Conservation (phyloP, 1,140 invertebrate species). For the Caenorhabditis inopinata region DNA sequence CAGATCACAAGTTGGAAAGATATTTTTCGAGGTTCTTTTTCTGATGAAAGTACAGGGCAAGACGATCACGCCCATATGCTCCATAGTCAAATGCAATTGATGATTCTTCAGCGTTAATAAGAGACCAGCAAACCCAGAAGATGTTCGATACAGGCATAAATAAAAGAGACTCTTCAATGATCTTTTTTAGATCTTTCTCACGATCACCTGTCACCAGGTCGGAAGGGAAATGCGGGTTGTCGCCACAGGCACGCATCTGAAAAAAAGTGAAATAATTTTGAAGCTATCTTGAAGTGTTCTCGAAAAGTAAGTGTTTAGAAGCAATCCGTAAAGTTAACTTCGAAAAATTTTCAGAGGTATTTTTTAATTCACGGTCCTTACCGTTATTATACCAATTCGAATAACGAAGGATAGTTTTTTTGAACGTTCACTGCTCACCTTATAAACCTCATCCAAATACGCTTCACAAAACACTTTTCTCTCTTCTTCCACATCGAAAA, state of each 20-base stretch:
- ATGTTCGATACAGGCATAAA: slow-evolving; percentile 58
- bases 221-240: slow-evolving; percentile 45
- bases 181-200: slow-evolving; percentile 36
- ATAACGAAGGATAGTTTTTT: no score
- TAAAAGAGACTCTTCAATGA: slow-evolving; percentile 51
- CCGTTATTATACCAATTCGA: no score
- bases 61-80: slow-evolving; percentile 48
- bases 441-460: slow-evolving; percentile 50
- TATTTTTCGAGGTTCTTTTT: slow-evolving; percentile 39
- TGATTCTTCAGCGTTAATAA: slow-evolving; percentile 53
- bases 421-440: not conserved
- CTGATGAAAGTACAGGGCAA: slow-evolving; percentile 51
- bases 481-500: slow-evolving; percentile 49
- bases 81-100: slow-evolving; percentile 43
- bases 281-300: no score
- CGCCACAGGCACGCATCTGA: slow-evolving; percentile 22
- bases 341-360: not conserved
- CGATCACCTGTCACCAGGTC: slow-evolving; percentile 45
- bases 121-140: slow-evolving; percentile 58
- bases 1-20: slow-evolving; percentile 12
- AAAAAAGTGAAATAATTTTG: no score
- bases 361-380: no score
- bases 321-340: no score
- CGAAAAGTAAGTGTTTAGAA: no score
- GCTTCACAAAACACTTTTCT: slow-evolving; percentile 50